Evolutionary conservation across 2,113 vertebrate species (phyloP), one percentile per base, ranked within the genome.

Genomic region (Pogonocichla stellata): DNA sequence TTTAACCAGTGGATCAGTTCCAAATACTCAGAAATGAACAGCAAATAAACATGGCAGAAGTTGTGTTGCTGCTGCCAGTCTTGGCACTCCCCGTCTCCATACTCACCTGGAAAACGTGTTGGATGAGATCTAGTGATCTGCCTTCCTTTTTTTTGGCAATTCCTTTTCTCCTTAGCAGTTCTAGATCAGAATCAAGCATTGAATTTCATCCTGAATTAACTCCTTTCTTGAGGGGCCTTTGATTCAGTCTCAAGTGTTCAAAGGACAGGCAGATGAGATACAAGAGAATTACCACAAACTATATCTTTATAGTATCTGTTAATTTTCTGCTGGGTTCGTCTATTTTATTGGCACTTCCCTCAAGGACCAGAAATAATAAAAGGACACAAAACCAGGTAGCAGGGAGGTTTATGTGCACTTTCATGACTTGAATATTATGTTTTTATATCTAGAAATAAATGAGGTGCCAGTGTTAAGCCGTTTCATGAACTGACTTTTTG

Each of bases 141-240:
- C 28, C 12, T 51, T 69, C 33, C 23, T 34, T 43, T 85, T 40
- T 83, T 40, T 85, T 82, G 53, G 57, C 50, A 70, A 16, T 77
- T 70, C 58, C 60, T 56, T 38, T 84, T 79, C 51, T 65, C 43
- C 85, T 85, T 53, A 92, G 47, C 45, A 66, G 45, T 78, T 96
- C 90, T 78, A 87, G 80, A 73, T 86, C 70, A 89, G 53, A 69
- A 94, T n/a, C 50, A 91, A 83, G 62, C 40, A 56, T 64, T 93
- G 95, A 66, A 92, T 92, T 95, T 92, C 61, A 60, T 78, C 89
- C 66, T 72, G 80, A 88, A 77, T 94, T 77, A 88, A 58, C 8
- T 93, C 43, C n/a, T 85, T 95, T 77, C 72, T 91, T 65, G 74
- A 57, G 50, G n/a, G 58, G 23, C 73, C 75, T 78, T 74, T 88